Conservation (phyloP, 2,797 vertebrate species). For the Sebastes goodei region DNA sequence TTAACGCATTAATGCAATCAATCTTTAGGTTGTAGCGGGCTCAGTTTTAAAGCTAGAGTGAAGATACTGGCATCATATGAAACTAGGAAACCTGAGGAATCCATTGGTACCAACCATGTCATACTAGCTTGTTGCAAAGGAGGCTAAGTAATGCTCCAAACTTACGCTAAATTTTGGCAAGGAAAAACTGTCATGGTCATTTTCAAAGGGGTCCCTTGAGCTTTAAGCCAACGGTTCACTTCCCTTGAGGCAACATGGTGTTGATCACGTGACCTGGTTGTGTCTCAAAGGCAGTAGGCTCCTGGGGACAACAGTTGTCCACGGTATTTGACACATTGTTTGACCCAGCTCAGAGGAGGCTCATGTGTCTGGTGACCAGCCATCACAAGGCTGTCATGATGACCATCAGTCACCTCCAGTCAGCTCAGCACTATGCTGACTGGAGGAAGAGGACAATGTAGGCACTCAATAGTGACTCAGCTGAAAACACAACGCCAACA, state of each 20-base stretch:
- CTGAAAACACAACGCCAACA: not conserved
- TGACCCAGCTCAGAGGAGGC: not conserved
- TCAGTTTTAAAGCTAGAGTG: no score
- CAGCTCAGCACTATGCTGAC: not conserved
- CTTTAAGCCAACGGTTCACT: not conserved
- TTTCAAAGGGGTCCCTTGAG: no score
- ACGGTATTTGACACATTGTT: slow-evolving; percentile 1
- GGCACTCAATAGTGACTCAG: slow-evolving; percentile 24
- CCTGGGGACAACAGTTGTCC: not conserved
- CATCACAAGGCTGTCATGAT: slow-evolving; percentile 27
- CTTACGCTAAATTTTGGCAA: no score
- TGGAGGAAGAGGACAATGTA: not conserved
- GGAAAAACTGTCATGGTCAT: no score
- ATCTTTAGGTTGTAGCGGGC: accelerated
- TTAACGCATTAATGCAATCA: no score
- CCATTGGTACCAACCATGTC: no score
- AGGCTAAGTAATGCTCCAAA: no score
- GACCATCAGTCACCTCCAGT: slow-evolving; percentile 2
- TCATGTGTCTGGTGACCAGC: slow-evolving; percentile 20
- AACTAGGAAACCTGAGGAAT: no score
- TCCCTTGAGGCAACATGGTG: not conserved
- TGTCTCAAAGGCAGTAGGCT: not conserved
- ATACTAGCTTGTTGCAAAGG: no score
- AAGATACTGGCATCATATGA: no score
- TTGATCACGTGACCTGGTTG: not conserved